A percentile compares a stretch with the other conserved stretches of the same genome.
These are phyloP conservation scores for Cheilosia variabilis DNA, from an alignment of 2,888 invertebrate species.

Conservation along the genomic window DNA sequence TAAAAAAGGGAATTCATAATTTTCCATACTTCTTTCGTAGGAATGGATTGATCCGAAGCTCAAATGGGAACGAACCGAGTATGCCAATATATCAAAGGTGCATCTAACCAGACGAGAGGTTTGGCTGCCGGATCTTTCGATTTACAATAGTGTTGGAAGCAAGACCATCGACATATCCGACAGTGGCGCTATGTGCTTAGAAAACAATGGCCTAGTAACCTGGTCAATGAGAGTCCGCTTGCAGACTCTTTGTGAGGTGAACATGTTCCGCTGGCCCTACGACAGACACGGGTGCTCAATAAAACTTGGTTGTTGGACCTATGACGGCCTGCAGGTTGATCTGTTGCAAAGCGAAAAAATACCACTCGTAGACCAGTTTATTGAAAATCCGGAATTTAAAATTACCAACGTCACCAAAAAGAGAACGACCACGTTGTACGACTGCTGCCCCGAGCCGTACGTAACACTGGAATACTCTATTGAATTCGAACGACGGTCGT, in stretches of 20 bases:
- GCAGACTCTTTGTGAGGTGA: slow-evolving; percentile 86
- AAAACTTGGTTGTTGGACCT: slow-evolving; percentile 89
- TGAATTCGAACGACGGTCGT: slow-evolving; percentile 84
- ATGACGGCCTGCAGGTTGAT: slow-evolving; percentile 86
- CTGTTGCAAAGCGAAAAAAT: slow-evolving; percentile 78
- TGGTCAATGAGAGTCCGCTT: slow-evolving; percentile 89
- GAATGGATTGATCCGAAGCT: slow-evolving; percentile 89
- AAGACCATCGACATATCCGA: slow-evolving; percentile 86
- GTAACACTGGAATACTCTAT: slow-evolving; percentile 85
- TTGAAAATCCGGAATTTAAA: slow-evolving; percentile 79
- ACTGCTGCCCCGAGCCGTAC: slow-evolving; percentile 86
- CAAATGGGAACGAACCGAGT: slow-evolving; percentile 88
- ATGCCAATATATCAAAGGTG: slow-evolving; percentile 86
- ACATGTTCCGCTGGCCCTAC: slow-evolving; percentile 89
- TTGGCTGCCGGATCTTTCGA: slow-evolving; percentile 90
- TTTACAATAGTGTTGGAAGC: slow-evolving; percentile 88
- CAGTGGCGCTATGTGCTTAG: slow-evolving; percentile 85
- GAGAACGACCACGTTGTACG: slow-evolving; percentile 80
- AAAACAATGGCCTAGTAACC: slow-evolving; percentile 84
- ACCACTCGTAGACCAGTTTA: slow-evolving; percentile 79
- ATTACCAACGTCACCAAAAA: slow-evolving; percentile 82
- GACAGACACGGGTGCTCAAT: slow-evolving; percentile 88
- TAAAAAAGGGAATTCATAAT: neutral
- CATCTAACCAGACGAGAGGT: slow-evolving; percentile 88
- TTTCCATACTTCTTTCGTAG: slow-evolving; percentile 82